These are phyloP conservation scores for Aphis craccivora DNA, from an alignment of 1,140 invertebrate species.

Conservation along the genomic window DNA sequence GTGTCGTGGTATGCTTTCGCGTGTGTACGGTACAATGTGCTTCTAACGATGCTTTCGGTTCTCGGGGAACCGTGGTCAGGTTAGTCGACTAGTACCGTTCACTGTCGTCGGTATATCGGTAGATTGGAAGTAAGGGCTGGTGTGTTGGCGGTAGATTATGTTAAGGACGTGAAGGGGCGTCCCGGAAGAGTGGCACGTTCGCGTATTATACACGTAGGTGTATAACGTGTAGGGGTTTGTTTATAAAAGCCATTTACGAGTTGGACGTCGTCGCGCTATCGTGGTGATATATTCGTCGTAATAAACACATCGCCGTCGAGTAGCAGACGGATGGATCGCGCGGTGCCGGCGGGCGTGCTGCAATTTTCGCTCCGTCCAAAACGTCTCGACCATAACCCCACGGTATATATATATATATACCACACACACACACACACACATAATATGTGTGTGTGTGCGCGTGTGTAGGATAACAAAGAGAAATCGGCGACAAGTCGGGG, in stretches of 20 bases:
- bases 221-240: slow-evolving; percentile 19
- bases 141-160: not conserved
- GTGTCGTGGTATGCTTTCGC: not conserved
- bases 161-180: not conserved
- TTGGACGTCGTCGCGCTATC: not conserved
- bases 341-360: not conserved
- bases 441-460: not conserved
- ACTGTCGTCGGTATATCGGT: no score
- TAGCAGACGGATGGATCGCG: not conserved
- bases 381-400: not conserved
- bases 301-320: slow-evolving; percentile 28
- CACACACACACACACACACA: no score
- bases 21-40: not conserved
- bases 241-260: slow-evolving; percentile 38
- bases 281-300: slow-evolving; percentile 34
- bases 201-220: not conserved
- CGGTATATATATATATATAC: no score
- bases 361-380: not conserved
- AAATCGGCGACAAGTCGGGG: slow-evolving; percentile 21
- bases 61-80: not conserved
- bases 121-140: not conserved
- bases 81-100: no score
- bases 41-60: not conserved
- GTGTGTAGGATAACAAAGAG: slow-evolving; percentile 40
- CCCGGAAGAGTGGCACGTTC: not conserved